These are phyloP conservation scores for Caenorhabditis elegans DNA, from an alignment of 1,140 invertebrate species.

Conservation along the genomic window WBcel235 BX284605.5:14451001-14451500, in stretches of 20 bases:
- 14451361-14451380: constrained; percentile 80
- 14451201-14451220: constrained; percentile 86
- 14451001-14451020: constrained; percentile 39
- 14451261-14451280: constrained; percentile 76
- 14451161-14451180: constrained; percentile 33
- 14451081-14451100: constrained; percentile 28
- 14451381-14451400: constrained; percentile 52
- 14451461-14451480: constrained; percentile 77
- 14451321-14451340: constrained; percentile 79
- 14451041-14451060: constrained; percentile 32
- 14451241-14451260: constrained; percentile 82
- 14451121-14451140: constrained; percentile 30
- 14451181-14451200: constrained; percentile 68
- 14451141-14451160: constrained; percentile 44
- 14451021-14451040: constrained; percentile 9
- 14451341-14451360: constrained; percentile 78
- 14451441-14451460: constrained; percentile 68
- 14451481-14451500: constrained; percentile 78
- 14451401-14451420: constrained; percentile 76
- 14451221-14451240: constrained; percentile 78
- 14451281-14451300: constrained; percentile 73
- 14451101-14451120: constrained; percentile 24
- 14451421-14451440: constrained; percentile 84
- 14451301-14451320: constrained; percentile 85
- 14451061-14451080: constrained; percentile 46